Evolutionary conservation across 2,888 invertebrate genomes (phyloP).

Genomic region (Leucozona laternaria): DNA sequence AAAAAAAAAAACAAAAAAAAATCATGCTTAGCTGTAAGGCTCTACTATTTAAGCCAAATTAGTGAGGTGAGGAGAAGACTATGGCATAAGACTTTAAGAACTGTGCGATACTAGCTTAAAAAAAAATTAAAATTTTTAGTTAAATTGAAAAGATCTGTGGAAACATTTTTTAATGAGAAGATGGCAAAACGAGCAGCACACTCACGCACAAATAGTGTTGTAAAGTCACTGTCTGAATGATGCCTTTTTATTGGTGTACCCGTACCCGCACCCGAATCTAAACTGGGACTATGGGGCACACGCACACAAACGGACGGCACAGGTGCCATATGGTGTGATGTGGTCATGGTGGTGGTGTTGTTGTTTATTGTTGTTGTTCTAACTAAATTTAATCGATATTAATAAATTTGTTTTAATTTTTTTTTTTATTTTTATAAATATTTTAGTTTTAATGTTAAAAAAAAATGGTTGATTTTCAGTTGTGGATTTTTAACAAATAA

Average conservation of each 20-base stretch:
- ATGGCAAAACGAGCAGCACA: slow-evolving; percentile 78
- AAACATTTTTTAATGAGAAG: slow-evolving; percentile 52
- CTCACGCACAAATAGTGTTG: slow-evolving; percentile 84
- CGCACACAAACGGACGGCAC: slow-evolving; percentile 84
- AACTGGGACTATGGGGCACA: slow-evolving; percentile 84
- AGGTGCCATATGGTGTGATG: slow-evolving; percentile 80
- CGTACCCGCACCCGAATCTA: slow-evolving; percentile 82
- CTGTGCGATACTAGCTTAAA: background rate
- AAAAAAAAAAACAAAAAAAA: background rate
- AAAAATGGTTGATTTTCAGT: background rate
- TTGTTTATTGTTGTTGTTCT: slow-evolving; percentile 80
- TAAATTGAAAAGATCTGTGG: slow-evolving; percentile 21
- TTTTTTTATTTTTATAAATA: slow-evolving; percentile 6
- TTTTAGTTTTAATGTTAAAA: background rate
- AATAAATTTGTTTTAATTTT: slow-evolving; percentile 59
- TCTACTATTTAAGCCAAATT: too few relatives aligned
- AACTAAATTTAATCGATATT: slow-evolving; percentile 78
- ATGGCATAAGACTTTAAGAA: background rate
- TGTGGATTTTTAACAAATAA: slow-evolving; percentile 37
- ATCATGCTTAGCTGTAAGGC: slow-evolving; percentile 1
- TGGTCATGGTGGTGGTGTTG: slow-evolving; percentile 79
- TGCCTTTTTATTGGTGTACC: slow-evolving; percentile 83
- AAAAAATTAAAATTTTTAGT: background rate
- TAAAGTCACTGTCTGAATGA: slow-evolving; percentile 83
- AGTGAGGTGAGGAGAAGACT: too few relatives aligned